Evolutionary conservation across 2,888 invertebrate species (phyloP).

Genomic region (Conus canariensis): DNA sequence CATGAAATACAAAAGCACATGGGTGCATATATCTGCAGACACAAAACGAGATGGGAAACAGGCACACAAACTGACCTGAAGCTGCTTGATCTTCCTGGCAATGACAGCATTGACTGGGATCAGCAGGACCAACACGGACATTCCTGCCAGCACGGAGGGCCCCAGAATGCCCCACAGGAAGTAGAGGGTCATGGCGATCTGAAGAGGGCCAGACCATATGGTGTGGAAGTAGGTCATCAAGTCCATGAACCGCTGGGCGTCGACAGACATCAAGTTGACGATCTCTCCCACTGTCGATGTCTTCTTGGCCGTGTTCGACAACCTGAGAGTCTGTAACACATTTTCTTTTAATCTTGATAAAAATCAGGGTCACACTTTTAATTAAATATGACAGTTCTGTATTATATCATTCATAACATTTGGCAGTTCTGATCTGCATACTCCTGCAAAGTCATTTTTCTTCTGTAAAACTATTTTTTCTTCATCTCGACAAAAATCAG

Average conservation of each 20-base stretch:
- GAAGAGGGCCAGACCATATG: slow-evolving; percentile 84
- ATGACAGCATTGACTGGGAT: slow-evolving; percentile 81
- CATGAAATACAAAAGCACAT: no score
- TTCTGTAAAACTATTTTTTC: no score
- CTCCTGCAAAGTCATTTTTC: no score
- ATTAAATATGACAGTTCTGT: no score
- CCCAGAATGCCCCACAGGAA: slow-evolving; percentile 81
- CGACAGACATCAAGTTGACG: slow-evolving; percentile 81
- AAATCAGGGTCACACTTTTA: no score
- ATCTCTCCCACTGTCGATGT: slow-evolving; percentile 81
- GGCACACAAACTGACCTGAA: background rate
- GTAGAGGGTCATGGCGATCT: slow-evolving; percentile 90
- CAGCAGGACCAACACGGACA: slow-evolving; percentile 94
- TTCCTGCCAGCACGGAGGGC: slow-evolving; percentile 93
- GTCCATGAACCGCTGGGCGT: slow-evolving; percentile 78
- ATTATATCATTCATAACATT: no score
- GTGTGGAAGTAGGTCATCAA: slow-evolving; percentile 76
- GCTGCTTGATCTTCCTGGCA: background rate
- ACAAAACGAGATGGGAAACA: no score
- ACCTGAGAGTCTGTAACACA: slow-evolving; percentile 76
- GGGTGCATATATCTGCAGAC: no score
- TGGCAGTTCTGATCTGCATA: no score
- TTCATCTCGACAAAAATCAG: no score
- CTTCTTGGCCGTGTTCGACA: slow-evolving; percentile 79
- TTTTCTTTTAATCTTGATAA: no score